Evolutionary conservation across 2,888 invertebrate genomes (phyloP).

Genomic region (Drosophila eohydei): DNA sequence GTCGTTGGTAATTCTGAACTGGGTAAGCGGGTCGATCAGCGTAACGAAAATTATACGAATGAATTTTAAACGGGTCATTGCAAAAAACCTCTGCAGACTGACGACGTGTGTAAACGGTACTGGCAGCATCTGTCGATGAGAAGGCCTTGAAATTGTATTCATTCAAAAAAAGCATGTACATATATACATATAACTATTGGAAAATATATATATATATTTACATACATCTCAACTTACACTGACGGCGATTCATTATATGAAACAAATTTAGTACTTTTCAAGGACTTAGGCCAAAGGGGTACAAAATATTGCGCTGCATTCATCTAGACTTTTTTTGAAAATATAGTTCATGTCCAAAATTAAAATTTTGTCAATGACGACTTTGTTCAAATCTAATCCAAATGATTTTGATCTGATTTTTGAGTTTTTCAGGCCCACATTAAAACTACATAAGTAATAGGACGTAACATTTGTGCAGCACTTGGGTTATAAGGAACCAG

Average conservation of each 20-base stretch:
- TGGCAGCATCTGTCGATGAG: slow-evolving; percentile 31
- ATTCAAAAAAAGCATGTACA: not conserved
- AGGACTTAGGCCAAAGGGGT: slow-evolving; percentile 32
- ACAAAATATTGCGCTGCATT: slow-evolving; percentile 28
- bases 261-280: slow-evolving; percentile 50
- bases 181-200: not conserved
- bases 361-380: slow-evolving; percentile 42
- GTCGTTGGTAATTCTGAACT: slow-evolving; percentile 52
- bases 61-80: slow-evolving; percentile 82
- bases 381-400: slow-evolving; percentile 29
- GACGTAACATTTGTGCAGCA: slow-evolving; percentile 42
- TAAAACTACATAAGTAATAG: slow-evolving; percentile 64
- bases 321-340: slow-evolving; percentile 30
- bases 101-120: slow-evolving; percentile 54
- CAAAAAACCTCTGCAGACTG: slow-evolving; percentile 71
- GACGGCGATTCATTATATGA: slow-evolving; percentile 54
- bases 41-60: slow-evolving; percentile 82
- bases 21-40: slow-evolving; percentile 73
- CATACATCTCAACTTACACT: slow-evolving; percentile 41
- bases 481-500: slow-evolving; percentile 25
- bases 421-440: slow-evolving; percentile 44
- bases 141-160: slow-evolving; percentile 25
- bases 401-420: slow-evolving; percentile 1
- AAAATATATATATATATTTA: not conserved
- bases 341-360: slow-evolving; percentile 23